Percentiles rank a stretch among this genome's conserved stretches.
phyloP scores from a whole-genome alignment of 2,888 invertebrate species.

The Cheilosia pagana region DNA sequence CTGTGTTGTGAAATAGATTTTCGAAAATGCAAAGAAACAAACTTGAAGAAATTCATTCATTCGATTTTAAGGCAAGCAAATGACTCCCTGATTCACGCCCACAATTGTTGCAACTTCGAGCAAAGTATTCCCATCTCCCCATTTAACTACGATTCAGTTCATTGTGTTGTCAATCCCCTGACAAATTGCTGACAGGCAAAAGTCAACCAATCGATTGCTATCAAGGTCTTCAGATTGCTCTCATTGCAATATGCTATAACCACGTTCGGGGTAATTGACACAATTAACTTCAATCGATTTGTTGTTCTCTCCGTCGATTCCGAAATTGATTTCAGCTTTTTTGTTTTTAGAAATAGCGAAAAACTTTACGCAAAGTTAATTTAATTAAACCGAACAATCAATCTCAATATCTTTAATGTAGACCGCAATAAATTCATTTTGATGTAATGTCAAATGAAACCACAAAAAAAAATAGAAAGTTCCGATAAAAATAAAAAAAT shows the following conservation, averaged over 20 bases:
- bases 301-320: constrained; percentile 30
- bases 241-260: constrained; percentile 35
- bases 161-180: constrained; percentile 25
- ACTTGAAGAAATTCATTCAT: no score
- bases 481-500: background rate
- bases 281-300: constrained; percentile 72
- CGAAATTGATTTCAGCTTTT: constrained; percentile 15
- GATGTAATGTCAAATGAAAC: constrained; percentile 9
- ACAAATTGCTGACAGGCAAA: constrained; percentile 29
- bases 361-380: constrained; percentile 33
- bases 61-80: no score
- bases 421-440: constrained; percentile 26
- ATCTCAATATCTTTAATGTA: constrained; percentile 24
- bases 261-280: constrained; percentile 67
- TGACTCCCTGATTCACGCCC: no score
- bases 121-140: background rate
- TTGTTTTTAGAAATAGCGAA: constrained; percentile 25
- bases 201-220: constrained; percentile 48
- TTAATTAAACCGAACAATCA: constrained; percentile 51
- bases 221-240: constrained; percentile 47
- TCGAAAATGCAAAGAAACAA: no score
- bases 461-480: no score
- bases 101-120: no score
- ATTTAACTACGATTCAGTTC: constrained; percentile 8
- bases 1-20: no score